Base-by-base conservation (phyloP, 2,113 vertebrate species). In the Scomber scombrus region DNA sequence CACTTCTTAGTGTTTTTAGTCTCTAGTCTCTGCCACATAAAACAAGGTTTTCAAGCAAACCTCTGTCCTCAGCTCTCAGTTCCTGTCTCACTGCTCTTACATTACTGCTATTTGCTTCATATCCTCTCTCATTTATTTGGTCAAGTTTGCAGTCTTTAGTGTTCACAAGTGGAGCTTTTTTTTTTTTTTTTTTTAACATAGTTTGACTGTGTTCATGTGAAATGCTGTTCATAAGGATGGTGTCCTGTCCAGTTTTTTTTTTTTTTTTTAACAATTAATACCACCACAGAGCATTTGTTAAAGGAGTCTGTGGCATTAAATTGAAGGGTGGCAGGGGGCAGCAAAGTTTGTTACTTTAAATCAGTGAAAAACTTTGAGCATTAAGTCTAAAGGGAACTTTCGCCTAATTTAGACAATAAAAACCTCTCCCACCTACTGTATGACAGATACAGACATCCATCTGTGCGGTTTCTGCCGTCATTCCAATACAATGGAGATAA, bases 11-110 rank as follows among this genome's bases (percentile, higher is more conserved):
- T 40, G 15, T 2, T 13, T 73, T 14, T n/a, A 5, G 47, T 45
- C 13, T 62, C 40, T 52, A n/a, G n/a, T n/a, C n/a, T n/a, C n/a
- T n/a, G 21, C 23, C 72, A 75, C 47, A 66, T 31, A 2, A 61
- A 58, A 21, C 49, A 11, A 29, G 1, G 3, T 45, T n/a, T 16
- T 40, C 9, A 8, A 40, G 34, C 34, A 9, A 40, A 9, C 34
- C 9, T 40, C 34, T 9, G 34, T 40, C 34, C 34, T 40, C 2
- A 9, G 23, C 9, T 40, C 34, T 40, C 34, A 40, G 34, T 40
- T 34, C 31, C 31, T 34, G 31, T 34, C 31, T 34, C 31, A 34
- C 31, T 34, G 4, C 31, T 34, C 7, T 40, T 40, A 9, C 21
- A 7, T 16, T 3, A 5, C 56, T 55, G 19, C 2, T 70, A 31